Base-by-base conservation (phyloP, 2,797 vertebrate species). In the Epinephelus awoara region DNA sequence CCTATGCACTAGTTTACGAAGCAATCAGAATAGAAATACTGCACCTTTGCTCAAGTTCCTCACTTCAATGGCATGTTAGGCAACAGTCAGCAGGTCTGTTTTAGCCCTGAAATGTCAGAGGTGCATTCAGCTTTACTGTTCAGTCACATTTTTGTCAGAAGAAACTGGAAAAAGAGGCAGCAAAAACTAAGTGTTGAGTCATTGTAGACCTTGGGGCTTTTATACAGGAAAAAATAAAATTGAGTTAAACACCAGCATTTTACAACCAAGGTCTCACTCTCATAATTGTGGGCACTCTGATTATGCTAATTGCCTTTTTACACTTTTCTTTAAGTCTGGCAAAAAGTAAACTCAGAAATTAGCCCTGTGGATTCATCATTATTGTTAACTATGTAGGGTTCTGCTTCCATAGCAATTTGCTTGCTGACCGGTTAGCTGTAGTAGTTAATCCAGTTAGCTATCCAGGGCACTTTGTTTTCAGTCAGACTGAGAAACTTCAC, bases 41-140 rank as follows among this genome's bases (percentile, higher is more conserved):
- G 52, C 79, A 79, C 74, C 18, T 67, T 58, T 29, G 59, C 52
- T 70, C 25, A 0, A 62, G n/a, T 70, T 78, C 51, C 38, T 74
- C 50, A 65, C 55, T 17, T 68, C 18, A 13, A 19, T 42, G 29
- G 21, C 49, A 23, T 67, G 70, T 54, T 14, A 27, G 34, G 5
- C 51, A 29, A 38, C 19, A 27, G 25, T 65, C 57, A 59, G 42
- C 21, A n/a, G 14, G 17, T 56, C n/a, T 62, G 40, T 46, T 59
- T 51, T 34, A 6, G 19, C 25, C 1, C 27, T 38, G 6, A 9
- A 2, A 12, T 13, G 14, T 59, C 54, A 71, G 23, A 69, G 25
- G 6, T 25, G 56, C 9, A 6, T 25, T 54, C 15, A 23, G 3
- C 27, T 54, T 25, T 34, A 25, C 15, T 44, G 18, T n/a, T 42